These are phyloP conservation scores for Paracentrotus lividus DNA, from an alignment of 53 echinoderm and acorn worm genomes.

Conservation along the genomic window DNA sequence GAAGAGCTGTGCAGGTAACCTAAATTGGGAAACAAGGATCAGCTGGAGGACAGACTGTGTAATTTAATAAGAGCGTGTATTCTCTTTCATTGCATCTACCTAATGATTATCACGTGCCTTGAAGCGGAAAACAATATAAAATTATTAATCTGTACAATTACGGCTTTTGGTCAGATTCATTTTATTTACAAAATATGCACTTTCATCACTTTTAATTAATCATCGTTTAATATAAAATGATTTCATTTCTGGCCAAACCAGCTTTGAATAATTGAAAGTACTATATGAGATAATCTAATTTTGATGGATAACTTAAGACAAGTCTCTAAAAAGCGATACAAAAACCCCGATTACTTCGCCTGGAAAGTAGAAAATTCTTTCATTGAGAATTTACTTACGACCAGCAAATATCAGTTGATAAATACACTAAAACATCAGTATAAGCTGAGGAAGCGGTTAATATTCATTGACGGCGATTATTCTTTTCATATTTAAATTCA, in stretches of 20 bases:
- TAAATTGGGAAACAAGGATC: not conserved
- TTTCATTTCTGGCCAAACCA: no score
- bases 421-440: not conserved
- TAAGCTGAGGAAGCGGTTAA: not conserved
- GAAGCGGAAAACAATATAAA: not conserved
- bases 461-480: not conserved
- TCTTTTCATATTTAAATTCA: not conserved
- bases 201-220: not conserved
- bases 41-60: not conserved
- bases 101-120: not conserved
- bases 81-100: no score
- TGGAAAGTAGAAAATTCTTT: not conserved
- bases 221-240: no score
- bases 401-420: not conserved
- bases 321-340: not conserved
- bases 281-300: no score
- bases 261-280: not conserved
- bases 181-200: no score
- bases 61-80: no score
- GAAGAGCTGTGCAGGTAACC: no score
- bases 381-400: not conserved
- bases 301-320: not conserved
- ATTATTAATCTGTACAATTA: no score
- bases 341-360: no score
- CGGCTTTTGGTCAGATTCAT: no score